Evolutionary conservation across 2,113 vertebrate genomes (phyloP), one percentile per base, ranked within the genome.

Genomic region (Oncorhynchus clarkii): DNA sequence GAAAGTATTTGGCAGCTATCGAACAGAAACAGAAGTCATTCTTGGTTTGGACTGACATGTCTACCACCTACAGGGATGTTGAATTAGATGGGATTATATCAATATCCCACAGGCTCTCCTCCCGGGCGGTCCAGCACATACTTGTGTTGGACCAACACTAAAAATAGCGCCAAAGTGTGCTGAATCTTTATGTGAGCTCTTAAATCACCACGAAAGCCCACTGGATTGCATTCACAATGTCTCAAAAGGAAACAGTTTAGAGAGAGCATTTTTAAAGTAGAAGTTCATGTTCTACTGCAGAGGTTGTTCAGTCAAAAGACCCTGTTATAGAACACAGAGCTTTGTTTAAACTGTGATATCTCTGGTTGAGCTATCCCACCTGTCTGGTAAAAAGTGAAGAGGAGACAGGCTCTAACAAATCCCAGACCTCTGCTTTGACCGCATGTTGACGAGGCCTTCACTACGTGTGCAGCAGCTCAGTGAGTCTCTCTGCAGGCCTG

Each of bases 51-150:
- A 73, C 66, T 75, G 77, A 75, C 70, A 70, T 48, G 75, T 84
- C 82, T 78, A 65, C 83, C 76, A 78, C 86, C 84, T 79, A 81
- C 83, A 59, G 66, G 72, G 71, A 71, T 70, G 77, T 82, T 82
- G 78, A 86, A 80, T 72, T 70, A 77, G 76, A 75, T 73, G 73
- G 71, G 83, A 87, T 85, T 80, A 80, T 82, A 87, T 89, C 81
- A 84, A 27, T 75, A 77, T 72, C 66, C 62, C 65, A 69, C 75
- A 88, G 85, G 84, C 83, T 73, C 68, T 18, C 70, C 66, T 85
- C 84, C 87, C 80, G 60, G 80, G 79, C 72, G 65, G 29, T 67
- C 71, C 75, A 80, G 71, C 75, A 74, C 80, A 39, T 67, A 80
- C 31, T 64, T 80, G 59, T 59, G 14, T 69, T 34, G 4, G 66